Percentiles rank a stretch among this genome's conserved stretches.
Conservation (phyloP, 30 jellyfish, hydroid and myxozoan species). For the Hydractinia symbiolongicarpus region DNA sequence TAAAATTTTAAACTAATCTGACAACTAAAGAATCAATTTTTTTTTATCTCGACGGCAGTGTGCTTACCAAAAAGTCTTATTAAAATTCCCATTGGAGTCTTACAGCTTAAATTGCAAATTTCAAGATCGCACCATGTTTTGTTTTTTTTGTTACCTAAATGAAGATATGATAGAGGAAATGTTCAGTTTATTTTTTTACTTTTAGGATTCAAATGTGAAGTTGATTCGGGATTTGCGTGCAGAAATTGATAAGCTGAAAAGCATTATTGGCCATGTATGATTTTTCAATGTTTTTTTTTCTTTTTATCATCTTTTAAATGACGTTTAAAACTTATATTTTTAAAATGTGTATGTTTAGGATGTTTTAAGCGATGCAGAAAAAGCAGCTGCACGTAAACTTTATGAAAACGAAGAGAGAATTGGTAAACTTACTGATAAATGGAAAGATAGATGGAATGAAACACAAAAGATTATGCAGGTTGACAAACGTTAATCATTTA, state of each 20-base stretch:
- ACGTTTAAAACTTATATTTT: background rate
- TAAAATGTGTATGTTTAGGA: conserved; percentile 39
- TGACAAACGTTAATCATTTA: background rate
- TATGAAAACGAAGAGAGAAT: conserved; percentile 95
- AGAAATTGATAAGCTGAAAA: conserved; percentile 71
- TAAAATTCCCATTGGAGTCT: too few relatives aligned
- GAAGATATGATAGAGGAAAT: too few relatives aligned
- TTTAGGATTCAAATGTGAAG: conserved; percentile 89
- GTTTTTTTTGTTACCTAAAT: too few relatives aligned
- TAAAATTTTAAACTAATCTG: too few relatives aligned
- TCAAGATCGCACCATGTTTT: too few relatives aligned
- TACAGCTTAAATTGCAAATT: too few relatives aligned
- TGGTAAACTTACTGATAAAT: conserved; percentile 87
- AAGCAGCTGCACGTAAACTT: conserved; percentile 81
- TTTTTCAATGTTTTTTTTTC: background rate
- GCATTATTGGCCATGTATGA: conserved; percentile 72
- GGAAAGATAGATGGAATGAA: conserved; percentile 99
- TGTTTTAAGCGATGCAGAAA: conserved; percentile 88
- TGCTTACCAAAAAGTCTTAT: too few relatives aligned
- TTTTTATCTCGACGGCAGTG: too few relatives aligned
- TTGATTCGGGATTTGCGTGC: conserved; percentile 78
- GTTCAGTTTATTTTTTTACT: background rate
- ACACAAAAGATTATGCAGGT: conserved; percentile 98
- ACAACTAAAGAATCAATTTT: too few relatives aligned
- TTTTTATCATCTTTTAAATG: background rate